Percentiles rank a stretch among this genome's conserved stretches.
These are phyloP conservation scores for Corythornis madagascariensis DNA, from an alignment of 2,113 vertebrate species.

Conservation along the genomic window DNA sequence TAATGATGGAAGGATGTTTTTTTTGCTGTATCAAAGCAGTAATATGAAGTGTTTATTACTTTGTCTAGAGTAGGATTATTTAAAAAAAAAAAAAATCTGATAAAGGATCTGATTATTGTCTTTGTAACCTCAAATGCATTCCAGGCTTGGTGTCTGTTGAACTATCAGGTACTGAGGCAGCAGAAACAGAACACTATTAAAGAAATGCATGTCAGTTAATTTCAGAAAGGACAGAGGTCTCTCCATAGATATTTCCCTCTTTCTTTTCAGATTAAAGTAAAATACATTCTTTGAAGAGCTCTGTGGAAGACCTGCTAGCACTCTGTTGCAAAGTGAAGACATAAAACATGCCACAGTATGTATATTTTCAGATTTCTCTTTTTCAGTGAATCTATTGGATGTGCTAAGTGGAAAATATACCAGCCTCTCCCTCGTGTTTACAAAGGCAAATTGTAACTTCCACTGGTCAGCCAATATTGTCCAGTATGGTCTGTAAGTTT, in stretches of 20 bases:
- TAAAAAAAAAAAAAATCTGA: neutral
- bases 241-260: neutral
- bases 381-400: neutral
- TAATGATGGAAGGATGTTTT: neutral
- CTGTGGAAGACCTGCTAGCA: neutral
- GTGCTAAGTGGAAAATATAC: neutral
- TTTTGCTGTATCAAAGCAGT: neutral
- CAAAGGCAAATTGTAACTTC: neutral
- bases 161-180: neutral
- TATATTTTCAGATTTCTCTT: neutral
- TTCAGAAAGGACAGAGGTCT: constrained; percentile 2
- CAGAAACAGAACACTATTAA: neutral
- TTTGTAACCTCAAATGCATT: neutral
- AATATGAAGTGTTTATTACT: neutral
- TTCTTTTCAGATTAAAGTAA: neutral
- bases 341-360: neutral
- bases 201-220: constrained; percentile 11
- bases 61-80: neutral
- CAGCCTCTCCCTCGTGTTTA: neutral
- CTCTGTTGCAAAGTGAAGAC: neutral
- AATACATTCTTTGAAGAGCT: neutral
- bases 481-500: neutral
- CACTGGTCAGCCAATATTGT: neutral
- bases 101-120: neutral
- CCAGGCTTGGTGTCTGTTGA: neutral